These are phyloP conservation scores for Diploptera punctata DNA, from an alignment of 2,888 invertebrate genomes.

Conservation along the genomic window DNA sequence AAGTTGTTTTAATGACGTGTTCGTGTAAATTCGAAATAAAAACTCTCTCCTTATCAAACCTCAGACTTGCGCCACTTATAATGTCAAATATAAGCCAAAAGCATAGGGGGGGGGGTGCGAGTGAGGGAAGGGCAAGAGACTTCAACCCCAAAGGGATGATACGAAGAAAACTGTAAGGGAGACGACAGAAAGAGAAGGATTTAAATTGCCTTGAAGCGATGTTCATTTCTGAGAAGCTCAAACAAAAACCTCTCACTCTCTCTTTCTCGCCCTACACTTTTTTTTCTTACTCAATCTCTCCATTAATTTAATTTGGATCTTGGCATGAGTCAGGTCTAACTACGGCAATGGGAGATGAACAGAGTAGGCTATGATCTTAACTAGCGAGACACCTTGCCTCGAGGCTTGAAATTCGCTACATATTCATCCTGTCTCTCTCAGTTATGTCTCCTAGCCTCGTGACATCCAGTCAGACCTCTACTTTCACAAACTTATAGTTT, in stretches of 20 bases:
- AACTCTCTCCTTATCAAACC: neutral
- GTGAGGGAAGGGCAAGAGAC: neutral
- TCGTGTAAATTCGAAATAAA: neutral
- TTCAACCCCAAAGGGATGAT: neutral
- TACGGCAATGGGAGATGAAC: no score
- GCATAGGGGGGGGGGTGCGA: no score
- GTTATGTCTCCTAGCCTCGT: no score
- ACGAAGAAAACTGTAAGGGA: neutral
- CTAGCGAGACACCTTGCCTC: no score
- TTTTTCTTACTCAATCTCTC: neutral
- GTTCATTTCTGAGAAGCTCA: slow-evolving; percentile 13
- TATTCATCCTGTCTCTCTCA: no score
- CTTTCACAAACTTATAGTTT: no score
- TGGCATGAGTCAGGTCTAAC: slow-evolving; percentile 21
- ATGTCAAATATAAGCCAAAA: neutral
- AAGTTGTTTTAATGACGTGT: neutral
- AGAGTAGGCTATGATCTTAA: no score
- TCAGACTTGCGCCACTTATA: slow-evolving; percentile 3
- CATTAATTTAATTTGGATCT: slow-evolving; percentile 28
- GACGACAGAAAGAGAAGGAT: neutral
- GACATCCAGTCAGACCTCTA: no score
- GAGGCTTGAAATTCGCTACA: no score
- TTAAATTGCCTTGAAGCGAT: slow-evolving; percentile 30
- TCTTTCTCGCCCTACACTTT: neutral
- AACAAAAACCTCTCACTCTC: neutral